These are phyloP conservation scores for Tangara arthus DNA, from an alignment of 2,797 vertebrate genomes.

Conservation along the genomic window DNA sequence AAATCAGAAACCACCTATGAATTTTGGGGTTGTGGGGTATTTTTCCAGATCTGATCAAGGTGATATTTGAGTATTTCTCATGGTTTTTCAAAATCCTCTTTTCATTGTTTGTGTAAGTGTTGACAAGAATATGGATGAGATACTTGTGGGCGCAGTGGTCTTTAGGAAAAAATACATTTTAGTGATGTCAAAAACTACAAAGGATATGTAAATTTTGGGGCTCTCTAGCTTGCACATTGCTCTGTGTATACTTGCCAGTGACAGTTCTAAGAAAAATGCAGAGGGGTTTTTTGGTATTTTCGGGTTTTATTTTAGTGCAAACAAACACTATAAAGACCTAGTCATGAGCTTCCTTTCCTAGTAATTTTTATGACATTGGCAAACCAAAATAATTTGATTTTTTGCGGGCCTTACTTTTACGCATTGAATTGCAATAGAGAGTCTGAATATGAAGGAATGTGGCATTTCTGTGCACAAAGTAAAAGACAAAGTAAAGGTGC, in stretches of 20 bases:
- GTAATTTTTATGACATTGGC: not conserved
- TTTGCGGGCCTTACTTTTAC: not conserved
- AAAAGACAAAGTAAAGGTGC: not conserved
- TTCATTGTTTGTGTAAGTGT: not conserved
- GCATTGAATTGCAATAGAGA: not conserved
- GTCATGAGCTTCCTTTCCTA: not conserved
- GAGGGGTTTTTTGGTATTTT: not conserved
- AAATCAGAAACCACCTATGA: not conserved
- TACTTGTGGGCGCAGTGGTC: not conserved
- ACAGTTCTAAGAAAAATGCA: not conserved
- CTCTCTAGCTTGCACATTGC: not conserved
- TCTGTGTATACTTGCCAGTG: not conserved
- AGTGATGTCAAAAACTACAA: not conserved
- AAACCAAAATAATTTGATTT: not conserved
- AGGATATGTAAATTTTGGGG: not conserved
- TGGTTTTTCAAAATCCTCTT: not conserved
- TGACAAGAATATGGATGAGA: not conserved
- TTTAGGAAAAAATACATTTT: not conserved
- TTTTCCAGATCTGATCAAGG: fast-evolving
- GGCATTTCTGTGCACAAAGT: not conserved
- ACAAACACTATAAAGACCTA: not conserved
- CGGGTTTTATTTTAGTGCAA: not conserved
- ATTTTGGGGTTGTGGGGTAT: fast-evolving
- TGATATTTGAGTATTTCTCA: not conserved
- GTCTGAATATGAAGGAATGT: not conserved